A percentile compares a stretch with the other conserved stretches of the same genome.
Evolutionary conservation across 2,888 invertebrate genomes (phyloP).

Genomic region (Leucozona laternaria): DNA sequence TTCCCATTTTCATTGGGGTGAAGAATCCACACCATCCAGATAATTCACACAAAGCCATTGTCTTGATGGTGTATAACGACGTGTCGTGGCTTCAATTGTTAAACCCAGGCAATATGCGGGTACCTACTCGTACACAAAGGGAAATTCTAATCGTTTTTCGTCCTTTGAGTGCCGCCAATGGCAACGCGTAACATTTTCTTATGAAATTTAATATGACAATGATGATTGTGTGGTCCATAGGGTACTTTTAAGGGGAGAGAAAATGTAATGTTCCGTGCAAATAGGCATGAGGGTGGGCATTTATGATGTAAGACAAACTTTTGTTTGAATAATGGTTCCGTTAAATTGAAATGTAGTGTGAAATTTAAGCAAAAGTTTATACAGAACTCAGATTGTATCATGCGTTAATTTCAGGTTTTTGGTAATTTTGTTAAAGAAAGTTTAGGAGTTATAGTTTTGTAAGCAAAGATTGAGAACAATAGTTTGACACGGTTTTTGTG

Average conservation of each 20-base stretch:
- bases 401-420: background rate
- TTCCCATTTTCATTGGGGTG: background rate
- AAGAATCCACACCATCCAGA: constrained; percentile 38
- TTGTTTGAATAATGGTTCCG: constrained; percentile 60
- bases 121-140: background rate
- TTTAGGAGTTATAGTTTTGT: background rate
- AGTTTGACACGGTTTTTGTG: no score
- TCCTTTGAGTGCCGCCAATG: constrained; percentile 35
- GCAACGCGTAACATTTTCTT: constrained; percentile 39
- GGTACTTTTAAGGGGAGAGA: constrained; percentile 20
- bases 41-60: constrained; percentile 42
- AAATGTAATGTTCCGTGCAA: background rate
- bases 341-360: constrained; percentile 60
- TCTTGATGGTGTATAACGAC: constrained; percentile 33
- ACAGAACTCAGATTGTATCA: background rate
- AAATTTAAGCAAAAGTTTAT: constrained; percentile 24
- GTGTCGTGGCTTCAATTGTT: constrained; percentile 51
- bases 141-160: constrained; percentile 15
- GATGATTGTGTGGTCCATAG: constrained; percentile 66
- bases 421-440: background rate
- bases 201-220: constrained; percentile 65
- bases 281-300: constrained; percentile 3
- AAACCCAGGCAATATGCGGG: constrained; percentile 42
- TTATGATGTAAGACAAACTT: constrained; percentile 34
- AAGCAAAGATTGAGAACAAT: background rate